Evolutionary conservation across 37 sponge, comb jelly and placozoan genomes (phyloP).

Genomic region (Agelas oroides): DNA sequence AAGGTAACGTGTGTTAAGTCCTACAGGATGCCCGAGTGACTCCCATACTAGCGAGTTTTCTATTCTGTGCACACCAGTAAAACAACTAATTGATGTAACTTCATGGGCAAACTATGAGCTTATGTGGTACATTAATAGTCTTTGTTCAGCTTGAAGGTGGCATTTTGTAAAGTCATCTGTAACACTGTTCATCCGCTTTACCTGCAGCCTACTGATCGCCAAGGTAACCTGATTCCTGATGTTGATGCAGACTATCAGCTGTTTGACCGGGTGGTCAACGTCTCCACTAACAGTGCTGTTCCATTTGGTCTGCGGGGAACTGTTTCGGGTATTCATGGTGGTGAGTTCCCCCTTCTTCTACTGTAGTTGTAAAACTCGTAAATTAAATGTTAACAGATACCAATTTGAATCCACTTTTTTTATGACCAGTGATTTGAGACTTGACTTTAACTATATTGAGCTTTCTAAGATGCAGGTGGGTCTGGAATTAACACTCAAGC

Average conservation of each 20-base stretch:
- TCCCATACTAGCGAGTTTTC: too few relatives aligned
- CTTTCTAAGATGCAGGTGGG: too few relatives aligned
- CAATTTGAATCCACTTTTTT: too few relatives aligned
- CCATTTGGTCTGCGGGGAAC: slow-evolving; percentile 92
- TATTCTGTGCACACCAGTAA: too few relatives aligned
- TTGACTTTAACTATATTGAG: too few relatives aligned
- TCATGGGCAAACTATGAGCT: not conserved
- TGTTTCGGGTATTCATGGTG: slow-evolving; percentile 81
- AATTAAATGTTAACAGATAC: not conserved
- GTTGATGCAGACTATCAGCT: slow-evolving; percentile 77
- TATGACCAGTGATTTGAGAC: too few relatives aligned
- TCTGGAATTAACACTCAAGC: too few relatives aligned
- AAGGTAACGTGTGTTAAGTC: slow-evolving; percentile 29
- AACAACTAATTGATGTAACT: too few relatives aligned
- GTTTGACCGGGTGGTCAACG: slow-evolving; percentile 91
- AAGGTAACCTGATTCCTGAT: slow-evolving; percentile 79
- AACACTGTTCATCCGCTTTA: too few relatives aligned
- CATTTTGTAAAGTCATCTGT: too few relatives aligned
- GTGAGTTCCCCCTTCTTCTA: slow-evolving; percentile 16
- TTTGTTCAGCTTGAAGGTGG: not conserved
- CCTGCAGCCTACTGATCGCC: slow-evolving; percentile 56
- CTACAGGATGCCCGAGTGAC: too few relatives aligned
- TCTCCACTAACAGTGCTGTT: slow-evolving; percentile 74
- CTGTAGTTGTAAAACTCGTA: not conserved
- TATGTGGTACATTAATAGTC: not conserved